Evolutionary conservation across 1,140 invertebrate genomes (phyloP), one percentile per base, ranked within the genome.

Genomic region (Ceratina australensis): DNA sequence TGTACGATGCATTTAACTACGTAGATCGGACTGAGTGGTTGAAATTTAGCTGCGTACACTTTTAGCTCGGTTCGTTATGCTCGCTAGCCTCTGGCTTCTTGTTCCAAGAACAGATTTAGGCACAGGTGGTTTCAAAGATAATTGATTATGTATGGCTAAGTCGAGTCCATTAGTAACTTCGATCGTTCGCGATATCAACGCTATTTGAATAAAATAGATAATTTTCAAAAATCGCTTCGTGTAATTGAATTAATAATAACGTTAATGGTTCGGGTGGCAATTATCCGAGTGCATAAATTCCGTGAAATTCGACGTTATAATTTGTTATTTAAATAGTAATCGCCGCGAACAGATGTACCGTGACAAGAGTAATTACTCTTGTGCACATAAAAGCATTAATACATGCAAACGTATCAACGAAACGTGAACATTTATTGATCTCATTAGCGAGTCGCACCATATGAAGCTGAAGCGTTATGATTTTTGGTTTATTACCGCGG

Each of bases 281-380:
- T 71, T 16, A 24, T 15, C 0, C 13, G 56, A n/a, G 26, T 3
- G 15, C 56, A 49, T 47, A 47, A 59, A 71, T 59, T 26, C 49
- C 16, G n/a, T 42, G 18, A n/a, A n/a, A n/a, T n/a, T n/a, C n/a
- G n/a, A n/a, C n/a, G n/a, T n/a, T n/a, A 20, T 18, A 12, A 2
- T 13, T 4, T 28, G 24, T 26, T 28, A 49, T 42, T 61, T 26
- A 49, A 75, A 42, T 59, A 24, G 65, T 59, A 71, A 54, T 66
- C 50, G 57, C 49, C 26, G 47, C 16, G 16, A 49, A 49, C 76
- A 71, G 16, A 47, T 60, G 76, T 61, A 69, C 49, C 64, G n/a
- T 24, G 71, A 64, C 76, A 66, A 50, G 28, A 54, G 61, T 59
- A 79, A 81, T 81, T 72, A 67, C 20, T 61, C 61, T 57, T 28